These are phyloP conservation scores for Petromus typicus DNA, from an alignment of 2,113 vertebrate species.

Conservation along the genomic window DNA sequence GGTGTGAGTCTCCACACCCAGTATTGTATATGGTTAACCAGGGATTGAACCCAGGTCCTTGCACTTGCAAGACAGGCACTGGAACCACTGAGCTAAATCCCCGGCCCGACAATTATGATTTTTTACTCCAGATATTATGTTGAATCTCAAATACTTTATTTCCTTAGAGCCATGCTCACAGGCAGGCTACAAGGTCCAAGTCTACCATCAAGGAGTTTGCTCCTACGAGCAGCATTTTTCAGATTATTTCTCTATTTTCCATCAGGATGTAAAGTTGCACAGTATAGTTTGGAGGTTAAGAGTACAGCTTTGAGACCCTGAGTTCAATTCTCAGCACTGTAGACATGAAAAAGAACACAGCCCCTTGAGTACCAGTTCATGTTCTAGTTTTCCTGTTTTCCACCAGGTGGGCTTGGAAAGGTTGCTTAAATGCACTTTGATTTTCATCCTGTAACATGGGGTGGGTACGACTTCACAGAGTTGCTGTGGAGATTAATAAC, in stretches of 20 bases:
- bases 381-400: neutral
- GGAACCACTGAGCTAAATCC: no score
- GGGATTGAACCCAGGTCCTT: no score
- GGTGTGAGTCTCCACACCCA: no score
- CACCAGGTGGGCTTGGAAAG: neutral
- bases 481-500: neutral
- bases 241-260: neutral
- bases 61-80: no score
- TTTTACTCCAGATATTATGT: neutral
- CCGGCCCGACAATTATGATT: neutral
- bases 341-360: neutral
- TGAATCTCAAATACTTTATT: conserved; percentile 9
- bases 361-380: neutral
- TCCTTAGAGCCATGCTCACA: neutral
- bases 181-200: neutral
- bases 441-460: neutral
- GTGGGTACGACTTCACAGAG: neutral
- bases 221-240: neutral
- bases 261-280: neutral
- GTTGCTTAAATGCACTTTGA: neutral
- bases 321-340: neutral
- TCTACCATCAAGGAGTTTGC: neutral
- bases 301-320: neutral
- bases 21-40: no score
- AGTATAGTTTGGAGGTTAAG: neutral